Evolutionary conservation across 1,140 invertebrate genomes (phyloP), one percentile per base, ranked within the genome.

Genomic region (Glomeris maerens): DNA sequence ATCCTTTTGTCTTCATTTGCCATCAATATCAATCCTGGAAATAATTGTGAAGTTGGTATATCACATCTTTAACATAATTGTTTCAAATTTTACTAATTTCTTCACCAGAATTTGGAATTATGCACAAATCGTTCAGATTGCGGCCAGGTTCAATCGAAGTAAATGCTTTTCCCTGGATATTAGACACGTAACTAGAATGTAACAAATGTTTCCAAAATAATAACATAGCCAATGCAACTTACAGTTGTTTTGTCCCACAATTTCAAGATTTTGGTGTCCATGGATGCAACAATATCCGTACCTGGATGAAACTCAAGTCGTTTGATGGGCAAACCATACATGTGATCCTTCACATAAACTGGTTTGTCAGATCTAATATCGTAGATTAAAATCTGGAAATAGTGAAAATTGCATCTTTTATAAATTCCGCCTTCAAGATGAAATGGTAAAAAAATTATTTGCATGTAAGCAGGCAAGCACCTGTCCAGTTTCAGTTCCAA

Each of bases 1-100:
- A 98, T 91, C 75, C 97, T 96, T 10, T 80, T 75, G 57, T 82
- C 80, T 74, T 99, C 94, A 64, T 90, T 92, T 1, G 94, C 90
- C 59, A 97, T 77, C 65, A 98, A 92, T 47, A 96, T 70, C 66
- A 98, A 74, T 28, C 91, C 68, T 51, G 31, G 36, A 46, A 27
- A 36, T 17, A 51, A 42, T 42, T 45, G 5, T 47, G 21, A 47
- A 49, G 7, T 49, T 49, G 7, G 7, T 22, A 47, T 10, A 44
- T 10, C 23, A 44, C 7, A 10, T 13, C 41, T 44, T 7, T 10
- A 21, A 10, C n/a, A 46, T 45, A 45, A 4, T 36, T 13, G 10
- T 47, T 10, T 47, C 13, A 47, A 47, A 47, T 40, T 36, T n/a
- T 10, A 10, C 42, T 10, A 17, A 13, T 36, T 21, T 42, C 5